Percentiles rank a stretch among this genome's conserved stretches.
Conservation (phyloP, 1,140 invertebrate genomes). For the Drosophila serrata region DNA sequence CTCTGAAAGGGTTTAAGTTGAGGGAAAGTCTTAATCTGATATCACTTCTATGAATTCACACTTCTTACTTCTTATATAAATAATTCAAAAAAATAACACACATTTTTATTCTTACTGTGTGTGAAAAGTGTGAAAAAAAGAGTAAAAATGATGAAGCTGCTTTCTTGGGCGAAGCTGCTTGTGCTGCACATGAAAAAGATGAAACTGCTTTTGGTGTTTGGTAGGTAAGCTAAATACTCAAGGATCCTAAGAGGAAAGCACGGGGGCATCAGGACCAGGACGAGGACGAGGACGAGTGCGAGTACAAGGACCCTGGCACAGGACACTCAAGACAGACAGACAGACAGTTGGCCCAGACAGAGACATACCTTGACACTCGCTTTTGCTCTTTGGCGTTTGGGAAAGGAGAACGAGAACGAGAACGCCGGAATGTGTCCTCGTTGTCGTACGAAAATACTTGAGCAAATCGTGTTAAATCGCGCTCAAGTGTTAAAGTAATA, state of each 20-base stretch:
- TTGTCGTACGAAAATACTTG: slow-evolving; percentile 77
- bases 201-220: slow-evolving; percentile 62
- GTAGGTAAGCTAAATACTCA: slow-evolving; percentile 73
- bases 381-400: slow-evolving; percentile 30
- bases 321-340: slow-evolving; percentile 31
- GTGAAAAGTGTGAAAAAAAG: slow-evolving; percentile 33
- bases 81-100: no score
- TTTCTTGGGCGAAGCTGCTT: slow-evolving; percentile 39
- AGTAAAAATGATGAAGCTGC: slow-evolving; percentile 76
- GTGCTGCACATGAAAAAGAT: slow-evolving; percentile 75
- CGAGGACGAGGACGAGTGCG: slow-evolving; percentile 12
- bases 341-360: slow-evolving; percentile 44
- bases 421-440: slow-evolving; percentile 55
- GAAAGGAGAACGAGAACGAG: slow-evolving; percentile 15
- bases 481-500: slow-evolving; percentile 83
- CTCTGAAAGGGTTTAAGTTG: neutral
- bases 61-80: no score
- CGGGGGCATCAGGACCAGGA: slow-evolving; percentile 2
- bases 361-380: slow-evolving; percentile 66
- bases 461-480: slow-evolving; percentile 83
- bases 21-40: neutral
- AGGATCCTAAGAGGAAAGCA: slow-evolving; percentile 37
- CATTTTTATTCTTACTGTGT: slow-evolving; percentile 7
- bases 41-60: neutral
- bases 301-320: slow-evolving; percentile 29